Base-by-base conservation (phyloP, 1,140 invertebrate genomes). In the Diabrotica virgifera region DNA sequence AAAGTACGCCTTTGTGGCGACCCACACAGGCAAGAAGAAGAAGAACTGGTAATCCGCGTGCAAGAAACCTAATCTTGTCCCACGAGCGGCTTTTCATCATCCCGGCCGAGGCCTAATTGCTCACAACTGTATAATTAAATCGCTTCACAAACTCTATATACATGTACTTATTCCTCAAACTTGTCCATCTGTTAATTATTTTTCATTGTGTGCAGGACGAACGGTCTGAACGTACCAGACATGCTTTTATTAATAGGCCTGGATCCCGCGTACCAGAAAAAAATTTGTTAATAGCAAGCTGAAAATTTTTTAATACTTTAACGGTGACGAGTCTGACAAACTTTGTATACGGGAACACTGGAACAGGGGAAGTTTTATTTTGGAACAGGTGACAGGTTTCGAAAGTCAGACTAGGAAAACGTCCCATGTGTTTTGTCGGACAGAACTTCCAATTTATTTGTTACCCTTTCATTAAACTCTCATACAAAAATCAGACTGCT, bases 61-160 rank as follows among this genome's bases (percentile, higher is more conserved):
- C n/a, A 46, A 46, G 53, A 54, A 14, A 35, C 53, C 0, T 5
- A 55, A 55, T 36, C 24, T 55, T 24, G 53, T 55, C 53, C 53
- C 35, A 11, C 13, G 11, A 55, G 53, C 53, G 8, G 13, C 53
- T 36, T 55, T 55, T 55, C 53, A 55, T 55, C 53, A 55, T 55
- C 53, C 11, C 53, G 35, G 53, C 10, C 53, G 53, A 55, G 53
- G 53, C 53, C 53, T 55, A 55, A 55, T 55, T 55, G 53, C 53
- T 55, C 53, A 55, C 53, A 55, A 55, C 53, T 55, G 53, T 55
- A 55, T 55, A 55, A 55, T 55, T 55, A 55, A 55, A 55, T 55
- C 12, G 53, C 53, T 55, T 13, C 13, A 55, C 53, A 55, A 55
- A 55, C 53, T 55, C 53, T 55, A 8, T 55, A 55, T 55, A 55